Base-by-base conservation (phyloP, 2,797 vertebrate species). In the Enteromius trimaculatus region DNA sequence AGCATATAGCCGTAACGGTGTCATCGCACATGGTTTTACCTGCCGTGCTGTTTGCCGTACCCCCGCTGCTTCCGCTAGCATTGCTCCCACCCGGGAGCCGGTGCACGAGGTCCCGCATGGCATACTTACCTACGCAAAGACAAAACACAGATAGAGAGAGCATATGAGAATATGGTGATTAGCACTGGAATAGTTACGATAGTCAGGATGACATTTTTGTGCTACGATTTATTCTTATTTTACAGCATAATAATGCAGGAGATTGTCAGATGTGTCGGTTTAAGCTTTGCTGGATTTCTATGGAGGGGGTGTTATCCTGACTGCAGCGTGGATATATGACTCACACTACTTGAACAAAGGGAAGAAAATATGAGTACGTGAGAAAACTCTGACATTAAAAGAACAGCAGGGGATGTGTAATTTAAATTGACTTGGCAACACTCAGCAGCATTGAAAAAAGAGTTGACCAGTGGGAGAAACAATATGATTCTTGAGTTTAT, bases 41-140 rank as follows among this genome's bases (percentile, higher is more conserved):
- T 0, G 94, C 93, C 4, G 96, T 89, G 68, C 90, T 96, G 91
- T 93, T 95, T 87, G 84, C 88, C n/a, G 84, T 86, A 62, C 84
- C 85, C 88, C 94, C 96, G 53, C 92, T 92, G 91, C 77, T 62
- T 49, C 69, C 60, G 44, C 91, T 93, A 92, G 95, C 95, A 94
- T 92, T 96, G 89, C 95, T 96, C 53, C 96, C 94, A 13, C 97
- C 97, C 0, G 98, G 98, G 90, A 99, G 95, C 85, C 98, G 96
- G 88, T 99, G 97, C 87, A 99, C 97, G 89, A 99, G 93, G 90
- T 99, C 98, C 90, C 97, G 95, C 97, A 99, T 98, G 90, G 98
- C 98, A 75, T 99, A 99, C 91, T 99, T 99, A 91, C 98, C 98
- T 99, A 92, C 29, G 42, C 34, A 68, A 70, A 79, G 72, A 62